Evolutionary conservation across 2,888 invertebrate genomes (phyloP).

Genomic region (Oxycera nigricornis): DNA sequence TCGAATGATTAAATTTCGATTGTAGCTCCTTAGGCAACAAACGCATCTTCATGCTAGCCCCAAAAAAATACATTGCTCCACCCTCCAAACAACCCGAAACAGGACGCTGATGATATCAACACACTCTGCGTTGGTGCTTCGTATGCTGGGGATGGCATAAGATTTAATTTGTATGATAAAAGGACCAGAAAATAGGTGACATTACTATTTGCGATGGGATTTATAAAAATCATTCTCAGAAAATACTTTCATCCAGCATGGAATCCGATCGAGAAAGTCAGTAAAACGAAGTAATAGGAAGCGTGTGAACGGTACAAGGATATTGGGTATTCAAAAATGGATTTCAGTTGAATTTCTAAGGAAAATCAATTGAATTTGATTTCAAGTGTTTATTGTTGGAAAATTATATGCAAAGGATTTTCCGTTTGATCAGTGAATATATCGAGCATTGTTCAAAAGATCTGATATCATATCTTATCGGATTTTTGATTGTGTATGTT

Average conservation of each 20-base stretch:
- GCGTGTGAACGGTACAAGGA: no score
- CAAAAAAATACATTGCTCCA: background rate
- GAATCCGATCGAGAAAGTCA: background rate
- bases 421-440: no score
- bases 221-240: background rate
- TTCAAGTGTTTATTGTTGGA: no score
- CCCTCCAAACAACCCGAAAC: background rate
- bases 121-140: no score
- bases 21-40: constrained; percentile 8
- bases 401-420: no score
- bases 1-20: constrained; percentile 27
- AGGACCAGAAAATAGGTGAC: constrained; percentile 19
- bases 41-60: background rate
- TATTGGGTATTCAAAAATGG: no score
- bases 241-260: background rate
- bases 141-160: no score
- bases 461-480: no score
- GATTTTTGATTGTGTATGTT: no score
- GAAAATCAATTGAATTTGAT: no score
- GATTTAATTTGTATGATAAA: constrained; percentile 39
- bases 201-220: background rate
- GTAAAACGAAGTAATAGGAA: background rate
- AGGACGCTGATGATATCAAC: background rate
- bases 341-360: no score
- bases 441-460: no score